Evolutionary conservation across 2,888 invertebrate genomes (phyloP).

Genomic region (Camptogramma bilineatum): DNA sequence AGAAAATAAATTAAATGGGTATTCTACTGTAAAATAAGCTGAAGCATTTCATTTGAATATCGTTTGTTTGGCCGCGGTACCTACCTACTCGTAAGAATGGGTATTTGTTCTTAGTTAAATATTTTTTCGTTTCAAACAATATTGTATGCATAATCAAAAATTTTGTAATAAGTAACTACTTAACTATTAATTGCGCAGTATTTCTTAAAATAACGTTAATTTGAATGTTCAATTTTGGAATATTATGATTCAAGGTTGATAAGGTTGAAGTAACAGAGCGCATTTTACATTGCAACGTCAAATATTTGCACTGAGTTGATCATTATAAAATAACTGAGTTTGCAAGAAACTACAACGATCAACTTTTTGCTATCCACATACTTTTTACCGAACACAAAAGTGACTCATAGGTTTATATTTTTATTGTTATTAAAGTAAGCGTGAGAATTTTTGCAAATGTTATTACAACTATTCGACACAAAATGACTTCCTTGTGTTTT

Average conservation of each 20-base stretch:
- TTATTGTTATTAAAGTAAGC: neutral
- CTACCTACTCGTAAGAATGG: too few species aligned
- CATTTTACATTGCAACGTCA: neutral
- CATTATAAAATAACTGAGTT: neutral
- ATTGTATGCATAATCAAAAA: neutral
- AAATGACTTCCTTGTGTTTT: neutral
- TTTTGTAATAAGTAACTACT: conserved; percentile 2
- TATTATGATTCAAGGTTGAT: neutral
- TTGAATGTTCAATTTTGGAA: neutral
- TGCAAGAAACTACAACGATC: neutral
- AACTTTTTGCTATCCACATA: conserved; percentile 1
- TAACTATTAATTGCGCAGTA: neutral
- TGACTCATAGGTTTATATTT: neutral
- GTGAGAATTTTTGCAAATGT: neutral
- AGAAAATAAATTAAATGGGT: neutral
- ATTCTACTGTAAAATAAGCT: neutral
- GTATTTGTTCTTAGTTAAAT: too few species aligned
- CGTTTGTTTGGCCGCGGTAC: neutral
- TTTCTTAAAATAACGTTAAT: neutral
- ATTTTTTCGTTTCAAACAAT: too few species aligned
- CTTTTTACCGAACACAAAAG: neutral
- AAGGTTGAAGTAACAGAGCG: neutral
- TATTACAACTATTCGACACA: neutral
- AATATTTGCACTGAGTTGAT: conserved; percentile 1
- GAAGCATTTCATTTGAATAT: conserved; percentile 5